Evolutionary conservation across 1,140 invertebrate species (phyloP).

Genomic region (Ceratoteleas bidentatus): DNA sequence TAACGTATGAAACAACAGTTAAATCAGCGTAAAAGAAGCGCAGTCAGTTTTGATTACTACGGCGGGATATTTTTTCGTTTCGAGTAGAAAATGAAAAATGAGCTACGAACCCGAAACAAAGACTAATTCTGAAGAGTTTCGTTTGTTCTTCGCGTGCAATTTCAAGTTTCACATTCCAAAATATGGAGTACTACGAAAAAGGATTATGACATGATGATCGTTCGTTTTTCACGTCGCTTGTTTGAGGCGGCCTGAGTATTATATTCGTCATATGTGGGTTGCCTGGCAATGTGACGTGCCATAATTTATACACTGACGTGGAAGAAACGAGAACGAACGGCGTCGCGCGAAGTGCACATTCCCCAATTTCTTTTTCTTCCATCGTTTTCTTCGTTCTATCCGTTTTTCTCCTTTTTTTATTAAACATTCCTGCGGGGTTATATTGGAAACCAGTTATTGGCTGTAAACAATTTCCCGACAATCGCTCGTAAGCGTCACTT

Average conservation of each 20-base stretch:
- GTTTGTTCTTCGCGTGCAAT: conserved; percentile 33
- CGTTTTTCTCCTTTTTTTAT: conserved; percentile 22
- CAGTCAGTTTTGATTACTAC: conserved; percentile 16
- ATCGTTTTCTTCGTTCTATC: too few relatives aligned
- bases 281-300: conserved; percentile 31
- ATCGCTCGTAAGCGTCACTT: conserved; percentile 30
- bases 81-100: neutral
- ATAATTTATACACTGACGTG: conserved; percentile 37
- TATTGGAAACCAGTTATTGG: conserved; percentile 34
- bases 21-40: conserved; percentile 3
- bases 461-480: conserved; percentile 35
- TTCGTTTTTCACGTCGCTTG: conserved; percentile 47
- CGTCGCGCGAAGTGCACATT: neutral
- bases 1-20: neutral
- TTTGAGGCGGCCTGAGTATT: conserved; percentile 29
- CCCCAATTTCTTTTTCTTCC: neutral
- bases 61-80: conserved; percentile 1
- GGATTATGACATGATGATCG: conserved; percentile 40
- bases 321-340: conserved; percentile 19
- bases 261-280: conserved; percentile 43
- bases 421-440: conserved; percentile 25
- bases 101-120: neutral
- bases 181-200: conserved; percentile 10
- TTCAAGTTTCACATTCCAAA: conserved; percentile 15
- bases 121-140: conserved; percentile 14